A percentile compares a stretch with the other conserved stretches of the same genome.
These are phyloP conservation scores for Protonibea diacanthus DNA, from an alignment of 2,797 vertebrate species.

Conservation along the genomic window DNA sequence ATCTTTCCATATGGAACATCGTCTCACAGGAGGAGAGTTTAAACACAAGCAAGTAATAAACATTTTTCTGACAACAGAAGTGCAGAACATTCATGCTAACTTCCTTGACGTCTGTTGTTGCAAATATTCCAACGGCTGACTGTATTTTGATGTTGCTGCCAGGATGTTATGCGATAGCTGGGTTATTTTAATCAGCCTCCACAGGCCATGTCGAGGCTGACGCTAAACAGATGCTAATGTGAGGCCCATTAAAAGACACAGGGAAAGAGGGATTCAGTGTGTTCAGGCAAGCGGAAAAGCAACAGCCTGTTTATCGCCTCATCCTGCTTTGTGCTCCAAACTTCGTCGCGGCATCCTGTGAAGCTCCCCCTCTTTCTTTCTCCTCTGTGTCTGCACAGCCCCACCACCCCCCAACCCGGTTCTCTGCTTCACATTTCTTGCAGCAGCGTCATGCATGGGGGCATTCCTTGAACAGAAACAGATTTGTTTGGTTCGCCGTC, in stretches of 20 bases:
- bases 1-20: constrained; percentile 10
- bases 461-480: constrained; percentile 82
- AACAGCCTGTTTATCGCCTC: constrained; percentile 81
- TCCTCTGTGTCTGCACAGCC: constrained; percentile 24
- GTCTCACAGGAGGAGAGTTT: constrained; percentile 9
- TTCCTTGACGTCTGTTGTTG: constrained; percentile 27
- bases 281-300: constrained; percentile 80
- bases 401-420: background rate
- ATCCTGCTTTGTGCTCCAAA: constrained; percentile 74
- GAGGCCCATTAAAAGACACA: constrained; percentile 79
- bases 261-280: constrained; percentile 73
- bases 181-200: constrained; percentile 80
- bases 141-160: constrained; percentile 69
- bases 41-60: constrained; percentile 43
- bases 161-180: constrained; percentile 72
- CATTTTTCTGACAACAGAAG: constrained; percentile 35
- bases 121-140: constrained; percentile 54
- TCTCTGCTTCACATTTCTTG: constrained; percentile 49
- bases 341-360: constrained; percentile 59
- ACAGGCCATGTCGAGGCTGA: constrained; percentile 72
- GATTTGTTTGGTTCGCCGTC: constrained; percentile 79
- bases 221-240: constrained; percentile 86
- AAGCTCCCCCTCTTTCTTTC: constrained; percentile 58
- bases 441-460: constrained; percentile 76
- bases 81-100: constrained; percentile 30